Conservation (phyloP, 2,113 vertebrate species). For the Falcunculus frontatus region DNA sequence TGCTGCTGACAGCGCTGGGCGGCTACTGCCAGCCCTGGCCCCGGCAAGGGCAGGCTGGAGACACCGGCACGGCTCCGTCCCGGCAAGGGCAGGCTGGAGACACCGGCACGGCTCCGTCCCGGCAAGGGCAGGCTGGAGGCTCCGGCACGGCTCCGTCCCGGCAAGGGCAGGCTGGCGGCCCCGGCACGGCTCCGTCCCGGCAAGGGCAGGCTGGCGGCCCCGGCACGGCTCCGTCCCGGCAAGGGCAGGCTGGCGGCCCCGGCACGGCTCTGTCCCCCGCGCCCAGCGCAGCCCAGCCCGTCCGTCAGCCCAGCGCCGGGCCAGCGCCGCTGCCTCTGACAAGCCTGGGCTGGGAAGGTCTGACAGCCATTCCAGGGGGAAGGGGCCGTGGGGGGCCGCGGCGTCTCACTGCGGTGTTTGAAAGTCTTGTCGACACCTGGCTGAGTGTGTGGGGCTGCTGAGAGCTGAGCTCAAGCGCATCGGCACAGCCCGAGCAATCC, state of each 20-base stretch:
- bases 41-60: neutral
- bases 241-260: neutral
- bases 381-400: neutral
- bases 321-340: neutral
- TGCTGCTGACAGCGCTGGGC: neutral
- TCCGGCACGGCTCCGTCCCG: fast-evolving
- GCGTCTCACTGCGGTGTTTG: neutral
- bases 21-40: fast-evolving
- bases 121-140: neutral
- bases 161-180: neutral
- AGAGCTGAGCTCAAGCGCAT: neutral
- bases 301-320: neutral
- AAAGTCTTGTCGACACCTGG: fast-evolving
- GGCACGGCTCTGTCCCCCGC: fast-evolving
- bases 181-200: fast-evolving
- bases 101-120: fast-evolving
- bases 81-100: neutral
- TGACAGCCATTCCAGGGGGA: neutral
- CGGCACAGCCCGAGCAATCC: fast-evolving
- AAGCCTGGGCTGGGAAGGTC: neutral
- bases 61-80: neutral
- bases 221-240: fast-evolving
- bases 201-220: neutral
- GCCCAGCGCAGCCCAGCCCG: neutral
- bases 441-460: neutral